A percentile compares a stretch with the other conserved stretches of the same genome.
Evolutionary conservation across 2,113 vertebrate genomes (phyloP).

Genomic region (Dasypus novemcinctus): DNA sequence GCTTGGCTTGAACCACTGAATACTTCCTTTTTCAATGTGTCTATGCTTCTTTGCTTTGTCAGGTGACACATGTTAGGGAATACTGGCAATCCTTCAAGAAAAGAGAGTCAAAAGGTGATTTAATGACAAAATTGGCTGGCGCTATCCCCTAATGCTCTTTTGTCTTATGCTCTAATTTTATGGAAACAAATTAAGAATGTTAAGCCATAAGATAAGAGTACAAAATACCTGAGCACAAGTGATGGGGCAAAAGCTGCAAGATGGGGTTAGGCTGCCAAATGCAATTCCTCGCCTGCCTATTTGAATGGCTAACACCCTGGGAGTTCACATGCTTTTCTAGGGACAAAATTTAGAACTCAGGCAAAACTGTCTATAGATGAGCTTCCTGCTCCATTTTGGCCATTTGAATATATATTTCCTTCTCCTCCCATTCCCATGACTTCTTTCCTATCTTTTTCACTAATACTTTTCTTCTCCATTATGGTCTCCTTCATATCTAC

Average conservation of each 20-base stretch:
- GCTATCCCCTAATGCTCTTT: conserved; percentile 3
- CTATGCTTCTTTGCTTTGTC: neutral
- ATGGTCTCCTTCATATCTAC: neutral
- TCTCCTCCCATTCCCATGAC: neutral
- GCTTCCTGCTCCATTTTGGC: neutral
- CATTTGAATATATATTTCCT: neutral
- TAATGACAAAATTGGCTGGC: neutral
- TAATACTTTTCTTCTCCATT: neutral
- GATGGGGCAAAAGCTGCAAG: neutral
- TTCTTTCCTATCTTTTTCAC: neutral
- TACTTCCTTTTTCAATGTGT: neutral
- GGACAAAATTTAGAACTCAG: conserved; percentile 25
- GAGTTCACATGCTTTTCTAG: neutral
- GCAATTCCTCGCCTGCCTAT: neutral
- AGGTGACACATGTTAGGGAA: neutral
- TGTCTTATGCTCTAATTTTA: conserved; percentile 43
- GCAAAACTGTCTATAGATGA: neutral
- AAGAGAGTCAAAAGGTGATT: conserved; percentile 31
- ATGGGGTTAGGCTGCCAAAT: neutral
- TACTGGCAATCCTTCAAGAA: conserved; percentile 39
- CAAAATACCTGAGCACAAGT: neutral
- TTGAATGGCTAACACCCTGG: neutral
- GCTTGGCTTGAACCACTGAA: neutral
- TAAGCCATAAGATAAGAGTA: neutral
- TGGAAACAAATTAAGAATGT: conserved; percentile 32